phyloP scores from a whole-genome alignment of 2,888 invertebrate species.

The Drosophila borealis region DNA sequence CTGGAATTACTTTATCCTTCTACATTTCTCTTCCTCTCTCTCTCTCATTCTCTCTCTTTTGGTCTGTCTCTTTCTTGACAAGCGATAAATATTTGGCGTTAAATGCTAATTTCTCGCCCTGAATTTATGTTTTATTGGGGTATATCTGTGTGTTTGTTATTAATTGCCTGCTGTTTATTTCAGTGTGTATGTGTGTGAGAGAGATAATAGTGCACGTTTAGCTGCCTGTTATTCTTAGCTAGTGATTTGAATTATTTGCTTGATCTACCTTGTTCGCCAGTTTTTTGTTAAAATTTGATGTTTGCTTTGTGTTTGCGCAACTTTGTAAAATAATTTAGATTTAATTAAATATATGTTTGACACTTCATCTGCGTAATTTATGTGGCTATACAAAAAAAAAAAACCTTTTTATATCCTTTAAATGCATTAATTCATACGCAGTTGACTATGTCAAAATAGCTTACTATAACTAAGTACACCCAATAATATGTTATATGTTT shows the following conservation, averaged over 20 bases:
- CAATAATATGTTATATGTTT: too few species aligned
- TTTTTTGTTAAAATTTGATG: background rate
- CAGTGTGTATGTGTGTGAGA: background rate
- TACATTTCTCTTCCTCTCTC: background rate
- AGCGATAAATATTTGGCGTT: background rate
- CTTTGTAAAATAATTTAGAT: background rate
- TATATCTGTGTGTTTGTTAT: slow-evolving; percentile 2
- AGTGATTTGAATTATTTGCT: slow-evolving; percentile 20
- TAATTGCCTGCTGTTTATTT: slow-evolving; percentile 13
- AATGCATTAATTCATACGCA: too few species aligned
- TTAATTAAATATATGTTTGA: background rate
- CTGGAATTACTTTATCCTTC: background rate
- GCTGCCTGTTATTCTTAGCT: slow-evolving; percentile 1
- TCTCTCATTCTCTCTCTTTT: background rate
- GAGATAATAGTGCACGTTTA: slow-evolving; percentile 10
- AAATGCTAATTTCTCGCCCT: slow-evolving; percentile 30
- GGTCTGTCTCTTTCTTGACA: background rate
- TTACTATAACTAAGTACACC: too few species aligned
- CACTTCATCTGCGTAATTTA: background rate
- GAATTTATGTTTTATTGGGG: background rate
- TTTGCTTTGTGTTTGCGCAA: background rate
- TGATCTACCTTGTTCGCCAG: background rate
- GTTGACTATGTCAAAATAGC: too few species aligned
- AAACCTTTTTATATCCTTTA: too few species aligned
- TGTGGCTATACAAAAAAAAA: background rate